Evolutionary conservation across 1,140 invertebrate genomes (phyloP), one percentile per base, ranked within the genome.

Genomic region (Pseudobourletiella spinata): DNA sequence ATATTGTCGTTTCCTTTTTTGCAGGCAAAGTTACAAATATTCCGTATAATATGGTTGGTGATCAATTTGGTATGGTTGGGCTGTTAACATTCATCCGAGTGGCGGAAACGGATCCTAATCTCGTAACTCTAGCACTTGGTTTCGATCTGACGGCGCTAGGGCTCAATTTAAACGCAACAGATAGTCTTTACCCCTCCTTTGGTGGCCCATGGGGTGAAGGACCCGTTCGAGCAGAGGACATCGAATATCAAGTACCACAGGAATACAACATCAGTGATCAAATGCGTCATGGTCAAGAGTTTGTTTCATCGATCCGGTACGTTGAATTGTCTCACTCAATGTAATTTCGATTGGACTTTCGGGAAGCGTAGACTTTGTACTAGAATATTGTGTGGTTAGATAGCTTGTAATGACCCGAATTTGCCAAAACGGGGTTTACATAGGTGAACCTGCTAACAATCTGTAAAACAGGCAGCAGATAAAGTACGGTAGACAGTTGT

Each of bases 51-150:
- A 99, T 99, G 95, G 92, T 99, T 59, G 91, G 89, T 69, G 97
- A 99, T 80, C 95, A 99, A 80, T 99, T 97, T 79, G 96, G 96
- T 65, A 98, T 99, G 81, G 93, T 98, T 63, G 96, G 96, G 30
- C 80, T 99, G 57, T 78, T 99, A 74, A 95, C 95, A 58, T 98
- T 98, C 77, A 96, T 99, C 66, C 82, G 94, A 74, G 91, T 93
- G 63, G 92, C 95, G 46, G 95, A 99, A 80, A 91, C 90, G 22
- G 92, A 98, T 80, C 91, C 89, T 25, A 95, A 95, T 77, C 78
- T 98, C 65, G 91, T 97, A 56, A 91, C 91, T 22, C 76, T 99
- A 70, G 95, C 95, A 50, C 81, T 98, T 67, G 96, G 96, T 22
- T 91, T 94, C 76, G 96, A 99, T 79, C 81, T 99, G 67, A 98